Base-by-base conservation (phyloP, 2,113 vertebrate species). In the Centropus unirufus region DNA sequence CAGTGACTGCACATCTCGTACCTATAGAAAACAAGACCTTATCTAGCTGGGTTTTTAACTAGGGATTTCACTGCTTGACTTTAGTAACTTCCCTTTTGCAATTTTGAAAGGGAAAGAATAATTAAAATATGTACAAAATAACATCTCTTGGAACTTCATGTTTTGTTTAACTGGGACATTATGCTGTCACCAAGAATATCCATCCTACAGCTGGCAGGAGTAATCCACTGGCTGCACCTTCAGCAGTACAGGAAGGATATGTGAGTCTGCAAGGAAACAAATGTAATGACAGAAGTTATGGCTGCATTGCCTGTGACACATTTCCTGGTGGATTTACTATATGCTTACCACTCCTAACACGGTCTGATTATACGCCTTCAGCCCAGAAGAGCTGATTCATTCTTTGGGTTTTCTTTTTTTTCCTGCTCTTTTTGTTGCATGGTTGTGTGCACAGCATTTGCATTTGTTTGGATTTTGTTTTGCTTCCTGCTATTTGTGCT, bases 71-170 rank as follows among this genome's bases (percentile, higher is more conserved):
- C 24, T 36, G 26, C 59, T 62, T 32, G 32, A 13, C 7, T 63
- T 78, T 34, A 61, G 20, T 55, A 55, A 32, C 6, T 44, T 2
- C 7, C 3, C 14, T 61, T 69, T 59, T 54, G 49, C 9, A 62
- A 12, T 39, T 63, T 69, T 32, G 30, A 62, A 20, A 13, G 22
- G 4, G 1, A 55, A 74, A 39, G 68, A 69, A 22, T 13, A 68
- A 68, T 58, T 57, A 11, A 36, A 72, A 89, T 6, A 62, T 1
- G 3, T 55, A 80, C 4, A 73, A 30, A 73, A 51, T 24, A 66
- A n/a, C 3, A 1, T 40, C 39, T 78, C 13, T 72, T 30, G 27
- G 34, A 73, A 79, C 2, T 11, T 18, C 47, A 8, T 0, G 0
- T 85, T 90, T 91, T n/a, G 12, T 87, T 87, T 73, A 54, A n/a